Percentiles rank a stretch among this genome's conserved stretches.
These are phyloP conservation scores for Caenorhabditis virilis DNA, from an alignment of 2,888 invertebrate species.

Conservation along the genomic window DNA sequence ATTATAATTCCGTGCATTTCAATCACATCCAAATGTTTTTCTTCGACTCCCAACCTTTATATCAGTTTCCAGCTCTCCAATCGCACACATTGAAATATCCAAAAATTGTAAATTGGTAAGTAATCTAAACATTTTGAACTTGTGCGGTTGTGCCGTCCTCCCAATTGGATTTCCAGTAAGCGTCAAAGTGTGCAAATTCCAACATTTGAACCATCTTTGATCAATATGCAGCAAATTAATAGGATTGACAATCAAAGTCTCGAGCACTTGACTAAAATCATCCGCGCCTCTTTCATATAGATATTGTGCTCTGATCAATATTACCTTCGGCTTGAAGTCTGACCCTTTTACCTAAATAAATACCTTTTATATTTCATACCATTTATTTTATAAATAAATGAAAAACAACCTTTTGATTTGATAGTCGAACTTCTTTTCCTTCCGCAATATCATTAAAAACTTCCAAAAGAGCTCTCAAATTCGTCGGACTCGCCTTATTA, in stretches of 20 bases:
- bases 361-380: too few relatives aligned
- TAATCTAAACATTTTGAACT: too few relatives aligned
- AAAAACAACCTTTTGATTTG: too few relatives aligned
- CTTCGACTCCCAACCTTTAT: too few relatives aligned
- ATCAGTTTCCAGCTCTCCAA: too few relatives aligned
- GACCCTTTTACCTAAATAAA: conserved; percentile 6
- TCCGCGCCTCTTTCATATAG: conserved; percentile 4
- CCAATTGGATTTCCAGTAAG: conserved; percentile 20
- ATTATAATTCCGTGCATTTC: too few relatives aligned
- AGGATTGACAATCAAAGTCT: conserved; percentile 6
- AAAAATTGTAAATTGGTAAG: too few relatives aligned
- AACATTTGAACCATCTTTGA: conserved; percentile 9
- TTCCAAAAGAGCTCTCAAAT: background rate
- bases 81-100: too few relatives aligned
- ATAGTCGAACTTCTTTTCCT: conserved; percentile 5
- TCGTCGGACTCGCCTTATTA: background rate
- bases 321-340: conserved; percentile 19
- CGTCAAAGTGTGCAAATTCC: conserved; percentile 4
- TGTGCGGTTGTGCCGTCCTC: too few relatives aligned
- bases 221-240: conserved; percentile 14
- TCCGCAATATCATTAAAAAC: background rate
- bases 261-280: background rate
- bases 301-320: background rate
- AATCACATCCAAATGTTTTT: too few relatives aligned
- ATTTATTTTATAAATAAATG: background rate